Evolutionary conservation across 2,888 invertebrate species (phyloP).

Genomic region (Aphodius granarius): DNA sequence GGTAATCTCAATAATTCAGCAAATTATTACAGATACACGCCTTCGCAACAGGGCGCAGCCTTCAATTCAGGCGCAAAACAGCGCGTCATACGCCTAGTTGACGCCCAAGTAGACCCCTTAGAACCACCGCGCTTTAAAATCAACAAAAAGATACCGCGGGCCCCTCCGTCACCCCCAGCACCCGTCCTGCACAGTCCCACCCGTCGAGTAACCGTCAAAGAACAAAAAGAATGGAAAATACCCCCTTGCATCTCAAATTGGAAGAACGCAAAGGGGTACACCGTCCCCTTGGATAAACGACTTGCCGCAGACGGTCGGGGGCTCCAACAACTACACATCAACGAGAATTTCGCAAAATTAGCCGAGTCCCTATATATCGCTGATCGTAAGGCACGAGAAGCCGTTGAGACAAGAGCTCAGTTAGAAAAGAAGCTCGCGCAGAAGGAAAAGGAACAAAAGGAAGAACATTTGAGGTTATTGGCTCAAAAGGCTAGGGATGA

Average conservation of each 20-base stretch:
- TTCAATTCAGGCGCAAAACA: conserved; percentile 98
- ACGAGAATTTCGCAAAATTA: conserved; percentile 98
- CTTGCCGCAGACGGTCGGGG: conserved; percentile 98
- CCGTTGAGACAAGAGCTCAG: conserved; percentile 95
- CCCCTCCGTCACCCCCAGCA: conserved; percentile 98
- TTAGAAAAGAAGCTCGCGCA: conserved; percentile 95
- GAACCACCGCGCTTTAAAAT: conserved; percentile 98
- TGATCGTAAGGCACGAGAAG: conserved; percentile 93
- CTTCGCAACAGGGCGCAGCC: conserved; percentile 92
- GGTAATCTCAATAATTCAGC: no score
- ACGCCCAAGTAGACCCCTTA: conserved; percentile 95
- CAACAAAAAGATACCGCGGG: conserved; percentile 98
- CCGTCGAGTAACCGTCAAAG: conserved; percentile 95
- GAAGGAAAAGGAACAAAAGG: conserved; percentile 97
- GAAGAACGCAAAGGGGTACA: conserved; percentile 98
- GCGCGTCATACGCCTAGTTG: conserved; percentile 93
- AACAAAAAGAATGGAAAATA: conserved; percentile 99
- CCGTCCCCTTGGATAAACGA: conserved; percentile 96
- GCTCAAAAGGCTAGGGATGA: conserved; percentile 97
- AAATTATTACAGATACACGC: conserved; percentile 91
- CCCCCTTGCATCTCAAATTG: conserved; percentile 99
- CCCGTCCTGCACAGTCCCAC: conserved; percentile 99
- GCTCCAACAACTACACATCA: conserved; percentile 95
- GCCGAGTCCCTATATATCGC: conserved; percentile 98
- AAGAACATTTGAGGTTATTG: conserved; percentile 88